These are phyloP conservation scores for Chrysodeixis includens DNA, from an alignment of 2,888 invertebrate genomes.

Conservation along the genomic window DNA sequence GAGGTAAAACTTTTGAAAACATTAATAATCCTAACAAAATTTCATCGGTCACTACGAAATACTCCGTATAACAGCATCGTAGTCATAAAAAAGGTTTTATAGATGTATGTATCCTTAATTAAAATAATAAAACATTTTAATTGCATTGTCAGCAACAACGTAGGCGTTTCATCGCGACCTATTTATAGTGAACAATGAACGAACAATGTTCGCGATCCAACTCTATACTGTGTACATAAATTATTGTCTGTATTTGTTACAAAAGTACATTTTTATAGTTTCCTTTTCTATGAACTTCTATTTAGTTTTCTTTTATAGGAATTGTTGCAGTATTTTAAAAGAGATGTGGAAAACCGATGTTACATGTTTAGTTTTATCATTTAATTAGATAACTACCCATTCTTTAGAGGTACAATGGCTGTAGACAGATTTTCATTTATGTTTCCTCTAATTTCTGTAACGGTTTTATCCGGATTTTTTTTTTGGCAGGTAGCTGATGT, in stretches of 20 bases:
- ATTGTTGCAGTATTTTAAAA: too few relatives aligned
- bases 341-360: too few relatives aligned
- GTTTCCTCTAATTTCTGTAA: too few relatives aligned
- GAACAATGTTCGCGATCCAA: background rate
- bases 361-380: too few relatives aligned
- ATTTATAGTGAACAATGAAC: background rate
- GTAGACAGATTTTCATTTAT: too few relatives aligned
- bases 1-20: background rate
- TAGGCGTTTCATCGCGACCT: conserved; percentile 2
- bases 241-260: background rate
- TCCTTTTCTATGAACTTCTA: background rate
- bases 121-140: conserved; percentile 4
- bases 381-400: too few relatives aligned
- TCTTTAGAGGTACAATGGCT: too few relatives aligned
- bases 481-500: too few relatives aligned
- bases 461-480: too few relatives aligned
- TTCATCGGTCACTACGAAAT: background rate
- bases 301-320: too few relatives aligned
- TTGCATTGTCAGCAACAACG: conserved; percentile 4
- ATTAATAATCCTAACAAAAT: background rate
- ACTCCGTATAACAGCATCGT: background rate
- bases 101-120: background rate
- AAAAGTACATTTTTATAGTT: background rate
- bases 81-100: background rate
- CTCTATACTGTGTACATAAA: background rate